Conservation (phyloP, 2,113 vertebrate genomes). For the Anser brachyrhynchus region DNA sequence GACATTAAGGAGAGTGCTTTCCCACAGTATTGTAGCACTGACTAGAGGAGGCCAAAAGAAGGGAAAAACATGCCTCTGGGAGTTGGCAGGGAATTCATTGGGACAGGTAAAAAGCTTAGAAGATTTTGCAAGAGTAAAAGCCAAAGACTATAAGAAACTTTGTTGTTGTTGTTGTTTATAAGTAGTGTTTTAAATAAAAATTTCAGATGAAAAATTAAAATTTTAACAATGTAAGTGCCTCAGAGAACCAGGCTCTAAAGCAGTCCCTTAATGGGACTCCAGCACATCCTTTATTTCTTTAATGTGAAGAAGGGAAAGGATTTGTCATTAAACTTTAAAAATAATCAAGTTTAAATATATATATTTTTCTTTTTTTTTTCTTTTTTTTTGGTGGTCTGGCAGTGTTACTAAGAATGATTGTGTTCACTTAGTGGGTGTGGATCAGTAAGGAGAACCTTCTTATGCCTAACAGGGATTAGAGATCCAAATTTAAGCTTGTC, state of each 20-base stretch:
- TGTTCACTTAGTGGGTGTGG: conserved; percentile 61
- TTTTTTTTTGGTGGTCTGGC: conserved; percentile 67
- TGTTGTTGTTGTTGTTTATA: conserved; percentile 67
- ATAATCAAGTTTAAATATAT: conserved; percentile 76
- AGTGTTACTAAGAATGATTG: conserved; percentile 49
- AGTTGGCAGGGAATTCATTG: conserved; percentile 1
- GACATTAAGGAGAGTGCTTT: conserved; percentile 27
- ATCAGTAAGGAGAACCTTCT: conserved; percentile 47
- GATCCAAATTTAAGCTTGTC: conserved; percentile 66
- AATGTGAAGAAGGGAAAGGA: conserved; percentile 75
- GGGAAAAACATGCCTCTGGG: neutral
- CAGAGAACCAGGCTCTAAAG: conserved; percentile 70
- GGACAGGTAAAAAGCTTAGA: conserved; percentile 56
- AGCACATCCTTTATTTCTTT: conserved; percentile 78
- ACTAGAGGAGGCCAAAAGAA: neutral
- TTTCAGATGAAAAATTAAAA: conserved; percentile 80
- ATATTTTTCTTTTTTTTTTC: conserved; percentile 74
- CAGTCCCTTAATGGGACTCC: conserved; percentile 76
- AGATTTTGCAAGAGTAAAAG: conserved; percentile 9
- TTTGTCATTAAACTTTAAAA: conserved; percentile 84
- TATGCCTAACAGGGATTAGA: conserved; percentile 20
- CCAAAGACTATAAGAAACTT: conserved; percentile 31
- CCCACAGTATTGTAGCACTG: neutral
- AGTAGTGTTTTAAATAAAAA: conserved; percentile 77
- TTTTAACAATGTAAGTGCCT: conserved; percentile 80